Evolutionary conservation across 2,888 invertebrate species (phyloP).

Genomic region (Brassicogethes aeneus): DNA sequence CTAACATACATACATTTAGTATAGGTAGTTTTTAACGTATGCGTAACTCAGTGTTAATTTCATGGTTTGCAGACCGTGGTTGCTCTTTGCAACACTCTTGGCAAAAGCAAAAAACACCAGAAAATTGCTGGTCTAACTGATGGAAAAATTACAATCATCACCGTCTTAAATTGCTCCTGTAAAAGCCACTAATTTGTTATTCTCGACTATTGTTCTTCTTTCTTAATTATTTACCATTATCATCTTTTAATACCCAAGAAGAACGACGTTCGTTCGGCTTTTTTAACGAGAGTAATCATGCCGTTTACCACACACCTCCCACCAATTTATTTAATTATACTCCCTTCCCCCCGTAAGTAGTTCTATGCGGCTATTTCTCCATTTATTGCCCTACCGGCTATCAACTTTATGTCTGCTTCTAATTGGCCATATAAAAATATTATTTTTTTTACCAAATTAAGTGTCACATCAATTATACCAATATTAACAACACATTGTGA

Average conservation of each 20-base stretch:
- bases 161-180: constrained; percentile 24
- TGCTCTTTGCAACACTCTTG: constrained; percentile 19
- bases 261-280: constrained; percentile 1
- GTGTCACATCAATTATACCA: too few relatives aligned
- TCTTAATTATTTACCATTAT: constrained; percentile 1
- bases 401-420: too few relatives aligned
- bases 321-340: too few relatives aligned
- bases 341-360: too few relatives aligned
- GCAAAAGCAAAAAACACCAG: constrained; percentile 20
- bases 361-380: too few relatives aligned
- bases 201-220: constrained; percentile 15
- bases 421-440: too few relatives aligned
- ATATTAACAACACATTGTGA: too few relatives aligned
- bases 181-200: constrained; percentile 25
- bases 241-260: not conserved
- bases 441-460: too few relatives aligned
- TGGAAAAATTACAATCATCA: constrained; percentile 27
- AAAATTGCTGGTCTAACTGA: constrained; percentile 21
- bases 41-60: constrained; percentile 17
- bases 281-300: not conserved
- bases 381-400: too few relatives aligned
- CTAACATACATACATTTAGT: too few relatives aligned
- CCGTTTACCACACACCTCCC: too few relatives aligned
- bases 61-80: constrained; percentile 26
- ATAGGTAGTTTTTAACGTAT: not conserved